Evolutionary conservation across 1,140 invertebrate genomes (phyloP).

Genomic region (Trichonephila inaurata): DNA sequence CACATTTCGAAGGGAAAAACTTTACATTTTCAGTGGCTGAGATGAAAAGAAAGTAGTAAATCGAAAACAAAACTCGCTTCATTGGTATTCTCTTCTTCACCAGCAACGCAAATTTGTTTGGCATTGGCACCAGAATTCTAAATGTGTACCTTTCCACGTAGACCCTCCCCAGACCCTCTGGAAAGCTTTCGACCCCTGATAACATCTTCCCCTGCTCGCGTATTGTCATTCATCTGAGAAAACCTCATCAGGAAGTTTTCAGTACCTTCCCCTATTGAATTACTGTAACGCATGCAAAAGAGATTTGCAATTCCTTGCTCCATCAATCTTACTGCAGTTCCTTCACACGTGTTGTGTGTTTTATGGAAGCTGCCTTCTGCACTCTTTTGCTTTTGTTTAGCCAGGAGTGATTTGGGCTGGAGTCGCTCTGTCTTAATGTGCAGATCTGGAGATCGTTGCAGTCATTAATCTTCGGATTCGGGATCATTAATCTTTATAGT

Average conservation of each 20-base stretch:
- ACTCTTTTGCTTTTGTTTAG: not conserved
- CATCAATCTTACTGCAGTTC: constrained; percentile 47
- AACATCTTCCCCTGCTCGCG: not conserved
- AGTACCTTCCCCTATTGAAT: constrained; percentile 47
- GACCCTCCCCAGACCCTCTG: not conserved
- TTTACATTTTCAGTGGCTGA: not conserved
- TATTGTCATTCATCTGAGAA: constrained; percentile 47
- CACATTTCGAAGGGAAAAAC: not conserved
- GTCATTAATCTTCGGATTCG: not conserved
- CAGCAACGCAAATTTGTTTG: constrained; percentile 43
- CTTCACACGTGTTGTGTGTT: not conserved
- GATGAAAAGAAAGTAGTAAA: constrained; percentile 26
- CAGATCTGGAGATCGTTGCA: not conserved
- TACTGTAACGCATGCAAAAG: constrained; percentile 59
- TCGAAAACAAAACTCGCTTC: constrained; percentile 21
- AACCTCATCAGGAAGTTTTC: constrained; percentile 59
- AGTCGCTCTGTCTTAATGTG: constrained; percentile 9
- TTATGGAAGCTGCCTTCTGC: not conserved
- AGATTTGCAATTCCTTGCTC: constrained; percentile 53
- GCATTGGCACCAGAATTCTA: constrained; percentile 55
- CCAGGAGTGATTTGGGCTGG: not conserved
- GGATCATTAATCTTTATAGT: not conserved
- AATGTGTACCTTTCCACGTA: constrained; percentile 31
- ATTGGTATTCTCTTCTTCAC: constrained; percentile 20
- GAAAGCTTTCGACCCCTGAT: not conserved